phyloP scores from a whole-genome alignment of 2,797 vertebrate species.

The Phalanger gymnotis region DNA sequence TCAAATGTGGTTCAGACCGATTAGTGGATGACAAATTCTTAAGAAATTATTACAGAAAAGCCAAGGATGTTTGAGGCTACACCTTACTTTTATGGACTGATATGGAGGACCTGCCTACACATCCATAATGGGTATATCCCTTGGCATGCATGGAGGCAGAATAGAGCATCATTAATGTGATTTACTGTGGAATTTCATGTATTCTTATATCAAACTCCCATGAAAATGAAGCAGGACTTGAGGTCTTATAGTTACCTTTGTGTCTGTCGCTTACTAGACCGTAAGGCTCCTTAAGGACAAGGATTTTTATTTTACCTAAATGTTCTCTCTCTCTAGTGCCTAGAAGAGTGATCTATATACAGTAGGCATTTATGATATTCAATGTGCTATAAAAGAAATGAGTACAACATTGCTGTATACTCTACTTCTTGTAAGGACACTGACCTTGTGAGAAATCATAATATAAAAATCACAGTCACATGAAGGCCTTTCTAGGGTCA shows the following conservation, averaged over 20 bases:
- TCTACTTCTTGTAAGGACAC: not conserved
- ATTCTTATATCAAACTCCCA: slow-evolving; percentile 27
- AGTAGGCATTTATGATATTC: not conserved
- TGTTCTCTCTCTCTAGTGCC: not conserved
- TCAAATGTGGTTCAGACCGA: not conserved
- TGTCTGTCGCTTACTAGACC: not conserved
- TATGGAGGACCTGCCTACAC: not conserved
- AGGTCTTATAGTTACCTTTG: not conserved
- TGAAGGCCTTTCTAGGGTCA: not conserved
- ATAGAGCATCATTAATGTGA: not conserved
- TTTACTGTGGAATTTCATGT: not conserved
- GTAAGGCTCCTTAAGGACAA: not conserved
- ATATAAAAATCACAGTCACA: not conserved
- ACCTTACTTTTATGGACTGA: not conserved
- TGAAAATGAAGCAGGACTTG: slow-evolving; percentile 58
- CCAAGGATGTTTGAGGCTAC: not conserved
- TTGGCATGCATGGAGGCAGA: not conserved
- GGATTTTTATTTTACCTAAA: not conserved
- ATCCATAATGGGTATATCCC: not conserved
- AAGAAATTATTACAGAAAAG: slow-evolving; percentile 6
- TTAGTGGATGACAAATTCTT: not conserved
- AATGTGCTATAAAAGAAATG: not conserved
- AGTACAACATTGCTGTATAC: not conserved
- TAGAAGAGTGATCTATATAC: not conserved
- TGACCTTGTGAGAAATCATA: not conserved